Percentiles rank a stretch among this genome's conserved stretches.
Conservation (phyloP, 1,140 invertebrate genomes). For the Gonatopus flavifemur region DNA sequence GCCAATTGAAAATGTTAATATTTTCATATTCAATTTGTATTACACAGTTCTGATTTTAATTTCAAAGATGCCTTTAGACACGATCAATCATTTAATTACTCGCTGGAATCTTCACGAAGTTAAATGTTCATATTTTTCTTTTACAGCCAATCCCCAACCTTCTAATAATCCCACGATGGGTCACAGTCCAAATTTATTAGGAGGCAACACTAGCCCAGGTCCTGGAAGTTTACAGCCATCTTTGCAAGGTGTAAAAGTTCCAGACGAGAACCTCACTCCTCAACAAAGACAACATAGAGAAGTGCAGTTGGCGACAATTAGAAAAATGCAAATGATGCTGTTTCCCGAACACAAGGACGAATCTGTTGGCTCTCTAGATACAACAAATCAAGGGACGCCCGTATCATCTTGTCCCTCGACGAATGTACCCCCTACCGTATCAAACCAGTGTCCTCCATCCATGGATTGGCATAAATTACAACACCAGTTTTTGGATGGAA, state of each 20-base stretch:
- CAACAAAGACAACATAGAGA: constrained; percentile 92
- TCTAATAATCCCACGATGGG: constrained; percentile 48
- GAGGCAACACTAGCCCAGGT: constrained; percentile 57
- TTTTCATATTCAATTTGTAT: too few relatives aligned
- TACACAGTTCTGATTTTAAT: too few relatives aligned
- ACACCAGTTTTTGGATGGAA: constrained; percentile 77
- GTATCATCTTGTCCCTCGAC: constrained; percentile 41
- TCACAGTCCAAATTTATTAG: constrained; percentile 54
- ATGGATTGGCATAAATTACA: constrained; percentile 90
- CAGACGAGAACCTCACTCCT: constrained; percentile 94
- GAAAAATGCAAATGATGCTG: constrained; percentile 90
- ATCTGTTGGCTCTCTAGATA: constrained; percentile 35
- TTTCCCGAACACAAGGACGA: constrained; percentile 76
- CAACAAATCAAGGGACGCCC: constrained; percentile 52
- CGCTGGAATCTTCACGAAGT: too few relatives aligned
- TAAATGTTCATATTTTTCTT: constrained; percentile 7
- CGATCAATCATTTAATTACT: too few relatives aligned
- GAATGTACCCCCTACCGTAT: constrained; percentile 49
- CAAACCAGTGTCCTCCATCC: constrained; percentile 58
- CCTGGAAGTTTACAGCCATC: constrained; percentile 62
- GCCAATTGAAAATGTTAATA: too few relatives aligned
- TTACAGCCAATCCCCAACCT: constrained; percentile 49
- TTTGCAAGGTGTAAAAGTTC: constrained; percentile 82
- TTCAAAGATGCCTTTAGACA: too few relatives aligned
- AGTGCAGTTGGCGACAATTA: constrained; percentile 85